Evolutionary conservation across 2,113 vertebrate genomes (phyloP).

Genomic region (Sorex araneus): DNA sequence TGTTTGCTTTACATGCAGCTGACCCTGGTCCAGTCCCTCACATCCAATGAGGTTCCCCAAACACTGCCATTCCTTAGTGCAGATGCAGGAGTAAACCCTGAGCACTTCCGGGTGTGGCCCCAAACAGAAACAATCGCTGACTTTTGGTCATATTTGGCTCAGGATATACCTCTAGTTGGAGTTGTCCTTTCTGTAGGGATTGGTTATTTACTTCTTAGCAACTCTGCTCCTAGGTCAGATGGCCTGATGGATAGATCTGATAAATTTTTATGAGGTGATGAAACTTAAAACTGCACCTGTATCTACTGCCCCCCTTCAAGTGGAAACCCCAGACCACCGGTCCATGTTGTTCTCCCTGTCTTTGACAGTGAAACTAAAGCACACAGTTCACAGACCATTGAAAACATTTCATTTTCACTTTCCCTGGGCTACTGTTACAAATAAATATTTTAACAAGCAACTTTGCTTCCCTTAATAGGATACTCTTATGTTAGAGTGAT

Average conservation of each 20-base stretch:
- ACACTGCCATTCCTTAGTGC: too few species aligned
- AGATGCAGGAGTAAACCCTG: too few species aligned
- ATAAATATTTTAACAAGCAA: constrained; percentile 45
- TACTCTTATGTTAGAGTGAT: constrained; percentile 6
- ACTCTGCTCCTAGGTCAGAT: neutral
- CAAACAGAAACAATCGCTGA: neutral
- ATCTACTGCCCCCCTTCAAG: neutral
- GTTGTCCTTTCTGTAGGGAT: neutral
- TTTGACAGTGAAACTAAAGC: constrained; percentile 81
- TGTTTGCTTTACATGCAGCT: too few species aligned
- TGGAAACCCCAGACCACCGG: neutral
- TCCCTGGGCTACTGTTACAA: constrained; percentile 57
- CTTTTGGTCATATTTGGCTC: neutral
- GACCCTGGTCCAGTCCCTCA: too few species aligned
- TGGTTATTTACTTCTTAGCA: neutral
- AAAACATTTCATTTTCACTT: constrained; percentile 80
- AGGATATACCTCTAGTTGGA: neutral
- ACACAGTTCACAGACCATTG: constrained; percentile 22
- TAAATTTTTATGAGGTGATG: neutral
- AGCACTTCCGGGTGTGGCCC: too few species aligned
- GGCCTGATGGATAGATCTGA: neutral
- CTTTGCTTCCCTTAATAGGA: neutral
- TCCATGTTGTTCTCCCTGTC: neutral
- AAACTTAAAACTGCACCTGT: neutral
- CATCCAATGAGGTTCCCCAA: too few species aligned